Percentiles rank a stretch among this genome's conserved stretches.
Evolutionary conservation across 2,888 invertebrate genomes (phyloP).

Genomic region (Cistogaster globosa): DNA sequence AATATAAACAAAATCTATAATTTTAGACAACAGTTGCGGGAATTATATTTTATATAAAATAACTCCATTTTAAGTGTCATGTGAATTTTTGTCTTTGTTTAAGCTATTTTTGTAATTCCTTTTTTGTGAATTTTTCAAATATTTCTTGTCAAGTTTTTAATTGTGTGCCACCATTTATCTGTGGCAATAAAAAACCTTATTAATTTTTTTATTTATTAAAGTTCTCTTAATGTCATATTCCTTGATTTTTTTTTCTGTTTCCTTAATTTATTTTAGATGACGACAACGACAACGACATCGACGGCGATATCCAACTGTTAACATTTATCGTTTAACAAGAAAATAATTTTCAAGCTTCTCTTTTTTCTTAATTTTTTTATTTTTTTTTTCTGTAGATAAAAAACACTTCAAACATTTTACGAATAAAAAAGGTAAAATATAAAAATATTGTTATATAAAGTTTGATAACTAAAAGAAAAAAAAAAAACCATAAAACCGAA

Average conservation of each 20-base stretch:
- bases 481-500: conserved; percentile 15
- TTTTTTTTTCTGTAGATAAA: background rate
- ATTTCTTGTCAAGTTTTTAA: conserved; percentile 39
- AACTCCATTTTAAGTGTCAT: no score
- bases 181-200: conserved; percentile 49
- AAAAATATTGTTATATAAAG: conserved; percentile 52
- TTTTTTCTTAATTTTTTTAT: conserved; percentile 27
- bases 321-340: conserved; percentile 70
- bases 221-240: conserved; percentile 60
- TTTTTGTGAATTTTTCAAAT: conserved; percentile 18
- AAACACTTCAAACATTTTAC: conserved; percentile 11
- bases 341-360: conserved; percentile 68
- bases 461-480: conserved; percentile 39
- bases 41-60: no score
- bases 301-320: conserved; percentile 70
- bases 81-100: background rate
- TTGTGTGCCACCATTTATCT: conserved; percentile 25
- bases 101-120: background rate
- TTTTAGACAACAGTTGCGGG: no score
- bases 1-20: no score
- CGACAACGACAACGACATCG: conserved; percentile 27
- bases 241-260: background rate
- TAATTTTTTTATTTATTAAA: conserved; percentile 58
- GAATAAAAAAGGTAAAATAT: background rate
- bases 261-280: conserved; percentile 19